Percentiles rank a stretch among this genome's conserved stretches.
These are phyloP conservation scores for Empis stercorea DNA, from an alignment of 2,888 invertebrate genomes.

Conservation along the genomic window DNA sequence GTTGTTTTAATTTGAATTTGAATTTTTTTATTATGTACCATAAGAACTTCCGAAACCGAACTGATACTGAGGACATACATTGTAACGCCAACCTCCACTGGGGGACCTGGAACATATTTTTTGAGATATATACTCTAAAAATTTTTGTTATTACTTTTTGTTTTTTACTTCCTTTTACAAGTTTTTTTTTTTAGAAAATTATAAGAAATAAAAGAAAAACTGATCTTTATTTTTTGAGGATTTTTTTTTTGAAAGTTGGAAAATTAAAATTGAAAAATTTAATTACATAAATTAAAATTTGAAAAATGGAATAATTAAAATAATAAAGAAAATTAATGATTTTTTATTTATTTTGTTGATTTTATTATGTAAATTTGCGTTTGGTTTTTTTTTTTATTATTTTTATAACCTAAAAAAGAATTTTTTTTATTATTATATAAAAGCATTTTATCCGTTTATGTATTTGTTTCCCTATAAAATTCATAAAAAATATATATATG, in stretches of 20 bases:
- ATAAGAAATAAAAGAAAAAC: too few species aligned
- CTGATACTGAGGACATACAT: slow-evolving; percentile 98
- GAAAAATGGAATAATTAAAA: too few species aligned
- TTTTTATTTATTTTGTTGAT: too few species aligned
- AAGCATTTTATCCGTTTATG: too few species aligned
- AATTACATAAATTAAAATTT: too few species aligned
- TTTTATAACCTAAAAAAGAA: neutral
- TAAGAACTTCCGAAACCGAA: slow-evolving; percentile 96
- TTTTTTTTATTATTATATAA: too few species aligned
- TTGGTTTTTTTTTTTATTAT: neutral
- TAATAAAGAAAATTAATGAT: too few species aligned
- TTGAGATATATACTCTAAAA: slow-evolving; percentile 4
- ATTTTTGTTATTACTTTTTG: too few species aligned
- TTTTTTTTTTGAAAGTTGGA: neutral
- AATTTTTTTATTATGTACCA: slow-evolving; percentile 52
- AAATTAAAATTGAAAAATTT: neutral
- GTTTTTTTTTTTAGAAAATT: neutral
- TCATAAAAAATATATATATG: neutral
- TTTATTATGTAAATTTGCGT: too few species aligned
- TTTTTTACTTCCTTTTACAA: neutral
- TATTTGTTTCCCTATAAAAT: neutral
- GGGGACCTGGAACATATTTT: slow-evolving; percentile 72
- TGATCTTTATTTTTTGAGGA: too few species aligned
- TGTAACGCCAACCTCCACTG: slow-evolving; percentile 95
- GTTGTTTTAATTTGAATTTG: too few species aligned